Conservation (phyloP, 2,888 invertebrate species). For the Melanostoma mellinum region DNA sequence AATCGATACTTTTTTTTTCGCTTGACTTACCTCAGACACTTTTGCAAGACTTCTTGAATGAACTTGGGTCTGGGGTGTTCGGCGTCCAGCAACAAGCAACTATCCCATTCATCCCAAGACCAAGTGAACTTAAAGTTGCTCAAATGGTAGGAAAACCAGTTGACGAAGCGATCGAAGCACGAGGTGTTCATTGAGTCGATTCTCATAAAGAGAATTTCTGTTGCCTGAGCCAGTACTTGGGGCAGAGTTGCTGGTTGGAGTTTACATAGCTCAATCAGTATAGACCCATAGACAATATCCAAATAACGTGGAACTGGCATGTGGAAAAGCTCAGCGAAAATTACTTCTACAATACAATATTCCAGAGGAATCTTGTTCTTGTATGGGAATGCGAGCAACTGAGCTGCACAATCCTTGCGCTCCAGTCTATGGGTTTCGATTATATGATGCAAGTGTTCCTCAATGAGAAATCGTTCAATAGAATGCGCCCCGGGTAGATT, state of each 20-base stretch:
- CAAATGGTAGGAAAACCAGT: conserved; percentile 99
- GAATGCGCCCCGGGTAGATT: conserved; percentile 97
- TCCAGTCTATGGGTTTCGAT: conserved; percentile 93
- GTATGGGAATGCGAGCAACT: conserved; percentile 94
- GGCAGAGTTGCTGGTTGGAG: conserved; percentile 98
- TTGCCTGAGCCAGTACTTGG: conserved; percentile 98
- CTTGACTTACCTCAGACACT: conserved; percentile 89
- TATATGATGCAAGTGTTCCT: conserved; percentile 97
- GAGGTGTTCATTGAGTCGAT: conserved; percentile 98
- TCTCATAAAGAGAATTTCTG: conserved; percentile 97
- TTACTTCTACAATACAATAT: conserved; percentile 98
- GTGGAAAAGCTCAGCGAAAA: conserved; percentile 96
- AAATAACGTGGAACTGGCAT: conserved; percentile 94
- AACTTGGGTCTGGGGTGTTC: conserved; percentile 98
- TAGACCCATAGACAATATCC: conserved; percentile 96
- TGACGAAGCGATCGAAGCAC: conserved; percentile 97
- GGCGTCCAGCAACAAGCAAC: conserved; percentile 90
- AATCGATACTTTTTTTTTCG: background rate
- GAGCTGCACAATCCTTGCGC: conserved; percentile 97
- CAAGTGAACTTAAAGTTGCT: conserved; percentile 99
- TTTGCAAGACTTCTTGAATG: conserved; percentile 94
- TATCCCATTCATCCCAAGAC: conserved; percentile 99
- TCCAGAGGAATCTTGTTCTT: conserved; percentile 97
- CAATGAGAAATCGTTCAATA: conserved; percentile 98
- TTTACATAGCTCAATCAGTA: conserved; percentile 98